Conservation (phyloP, 2,113 vertebrate genomes). For the Triplophysa siluroides region DNA sequence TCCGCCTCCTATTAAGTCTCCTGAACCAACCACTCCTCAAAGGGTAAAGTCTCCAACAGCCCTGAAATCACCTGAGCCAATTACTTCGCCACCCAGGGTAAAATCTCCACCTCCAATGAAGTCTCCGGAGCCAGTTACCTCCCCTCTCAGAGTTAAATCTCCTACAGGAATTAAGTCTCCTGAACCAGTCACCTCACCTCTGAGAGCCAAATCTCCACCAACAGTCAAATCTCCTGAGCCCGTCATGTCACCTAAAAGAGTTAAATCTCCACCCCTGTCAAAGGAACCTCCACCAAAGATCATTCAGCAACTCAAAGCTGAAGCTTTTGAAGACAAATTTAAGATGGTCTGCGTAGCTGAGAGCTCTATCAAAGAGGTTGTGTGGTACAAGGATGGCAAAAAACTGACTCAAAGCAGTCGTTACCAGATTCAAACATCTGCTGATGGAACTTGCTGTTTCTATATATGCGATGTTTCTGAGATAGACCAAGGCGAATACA, state of each 20-base stretch:
- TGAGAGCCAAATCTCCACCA: slow-evolving; percentile 83
- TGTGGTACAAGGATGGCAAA: slow-evolving; percentile 89
- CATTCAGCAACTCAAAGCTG: slow-evolving; percentile 80
- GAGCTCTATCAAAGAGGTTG: slow-evolving; percentile 84
- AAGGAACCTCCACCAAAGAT: slow-evolving; percentile 83
- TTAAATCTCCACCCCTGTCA: slow-evolving; percentile 78
- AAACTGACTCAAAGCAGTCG: slow-evolving; percentile 86
- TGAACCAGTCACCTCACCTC: slow-evolving; percentile 81
- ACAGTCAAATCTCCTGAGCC: slow-evolving; percentile 74
- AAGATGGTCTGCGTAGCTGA: slow-evolving; percentile 87
- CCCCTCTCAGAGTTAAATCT: slow-evolving; percentile 74
- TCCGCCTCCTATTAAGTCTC: slow-evolving; percentile 47
- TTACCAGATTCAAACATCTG: slow-evolving; percentile 84
- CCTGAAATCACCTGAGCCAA: slow-evolving; percentile 82
- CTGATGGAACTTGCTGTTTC: slow-evolving; percentile 89
- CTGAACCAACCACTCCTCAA: slow-evolving; percentile 69
- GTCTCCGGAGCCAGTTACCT: slow-evolving; percentile 61
- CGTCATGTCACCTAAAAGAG: slow-evolving; percentile 76
- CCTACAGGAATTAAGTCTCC: slow-evolving; percentile 73
- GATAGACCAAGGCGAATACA: slow-evolving; percentile 90
- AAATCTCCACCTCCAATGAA: slow-evolving; percentile 82
- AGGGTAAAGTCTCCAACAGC: slow-evolving; percentile 75
- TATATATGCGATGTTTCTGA: slow-evolving; percentile 83
- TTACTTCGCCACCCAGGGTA: slow-evolving; percentile 82
- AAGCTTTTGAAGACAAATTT: slow-evolving; percentile 80